Percentiles rank a stretch among this genome's conserved stretches.
Evolutionary conservation across 2,113 vertebrate genomes (phyloP).

Genomic region (Pavo muticus): DNA sequence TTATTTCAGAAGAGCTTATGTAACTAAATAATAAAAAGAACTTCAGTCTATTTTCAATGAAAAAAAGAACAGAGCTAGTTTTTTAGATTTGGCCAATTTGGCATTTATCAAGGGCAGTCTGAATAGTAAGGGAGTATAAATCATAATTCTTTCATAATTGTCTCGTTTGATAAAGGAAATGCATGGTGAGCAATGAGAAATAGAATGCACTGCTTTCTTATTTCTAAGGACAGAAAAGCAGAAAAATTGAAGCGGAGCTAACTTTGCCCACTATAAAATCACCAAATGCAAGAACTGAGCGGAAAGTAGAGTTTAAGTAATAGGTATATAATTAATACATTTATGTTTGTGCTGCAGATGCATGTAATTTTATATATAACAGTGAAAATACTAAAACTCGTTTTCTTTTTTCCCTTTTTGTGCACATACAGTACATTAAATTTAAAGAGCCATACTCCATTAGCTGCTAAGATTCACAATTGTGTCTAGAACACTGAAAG

Average conservation of each 20-base stretch:
- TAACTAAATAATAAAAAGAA: not conserved
- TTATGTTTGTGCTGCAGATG: constrained; percentile 48
- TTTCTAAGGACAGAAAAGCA: constrained; percentile 27
- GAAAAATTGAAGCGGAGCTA: constrained; percentile 11
- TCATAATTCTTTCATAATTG: not conserved
- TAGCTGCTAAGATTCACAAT: constrained; percentile 69
- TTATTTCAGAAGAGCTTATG: constrained; percentile 19
- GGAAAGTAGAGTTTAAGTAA: not conserved
- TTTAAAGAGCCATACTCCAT: constrained; percentile 63
- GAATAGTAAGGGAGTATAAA: not conserved
- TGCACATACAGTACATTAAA: constrained; percentile 61
- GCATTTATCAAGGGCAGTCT: not conserved
- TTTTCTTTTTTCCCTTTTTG: constrained; percentile 60
- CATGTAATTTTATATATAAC: constrained; percentile 57
- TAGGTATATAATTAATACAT: constrained; percentile 25
- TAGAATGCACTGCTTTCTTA: not conserved
- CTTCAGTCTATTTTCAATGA: not conserved
- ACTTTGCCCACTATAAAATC: constrained; percentile 12
- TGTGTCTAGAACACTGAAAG: constrained; percentile 70
- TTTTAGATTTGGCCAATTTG: not conserved
- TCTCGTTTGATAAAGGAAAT: constrained; percentile 37
- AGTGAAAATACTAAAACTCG: constrained; percentile 56
- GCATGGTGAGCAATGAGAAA: not conserved
- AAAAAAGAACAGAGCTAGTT: constrained; percentile 5
- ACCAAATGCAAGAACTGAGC: constrained; percentile 3